Conservation (phyloP, 2,888 invertebrate genomes). For the Subacronicta megacephala region DNA sequence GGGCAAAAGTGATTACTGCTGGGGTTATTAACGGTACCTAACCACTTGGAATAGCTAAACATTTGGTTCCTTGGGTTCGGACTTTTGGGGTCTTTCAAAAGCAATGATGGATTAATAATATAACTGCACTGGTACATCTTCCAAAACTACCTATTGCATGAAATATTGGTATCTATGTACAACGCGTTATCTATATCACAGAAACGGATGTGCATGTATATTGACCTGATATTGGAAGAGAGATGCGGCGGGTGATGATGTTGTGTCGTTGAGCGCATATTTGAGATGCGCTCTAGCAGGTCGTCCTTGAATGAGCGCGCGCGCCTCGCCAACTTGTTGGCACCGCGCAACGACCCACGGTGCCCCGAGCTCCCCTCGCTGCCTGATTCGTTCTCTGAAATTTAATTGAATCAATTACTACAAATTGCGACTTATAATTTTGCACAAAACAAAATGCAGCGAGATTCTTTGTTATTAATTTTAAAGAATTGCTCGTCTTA, state of each 20-base stretch:
- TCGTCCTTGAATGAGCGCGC: constrained; percentile 98
- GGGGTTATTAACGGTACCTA: no score
- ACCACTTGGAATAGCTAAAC: no score
- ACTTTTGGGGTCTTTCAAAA: no score
- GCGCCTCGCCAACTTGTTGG: constrained; percentile 94
- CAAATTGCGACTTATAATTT: constrained; percentile 33
- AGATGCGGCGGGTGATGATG: constrained; percentile 87
- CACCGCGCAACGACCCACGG: constrained; percentile 94
- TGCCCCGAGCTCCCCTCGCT: constrained; percentile 91
- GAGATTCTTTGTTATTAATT: neutral
- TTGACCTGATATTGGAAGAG: constrained; percentile 82
- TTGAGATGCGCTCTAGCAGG: constrained; percentile 96
- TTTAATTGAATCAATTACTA: constrained; percentile 52
- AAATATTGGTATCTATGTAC: no score
- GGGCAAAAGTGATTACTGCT: neutral
- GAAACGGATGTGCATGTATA: constrained; percentile 20
- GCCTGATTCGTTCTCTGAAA: constrained; percentile 83
- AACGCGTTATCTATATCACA: constrained; percentile 24
- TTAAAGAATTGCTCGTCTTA: neutral
- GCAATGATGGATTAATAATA: no score
- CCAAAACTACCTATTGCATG: neutral
- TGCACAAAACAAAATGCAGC: constrained; percentile 11
- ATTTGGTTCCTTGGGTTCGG: no score
- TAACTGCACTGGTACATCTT: no score
- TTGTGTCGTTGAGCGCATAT: constrained; percentile 95